phyloP scores from a whole-genome alignment of 2,888 invertebrate species.

The Spialia ferax region DNA sequence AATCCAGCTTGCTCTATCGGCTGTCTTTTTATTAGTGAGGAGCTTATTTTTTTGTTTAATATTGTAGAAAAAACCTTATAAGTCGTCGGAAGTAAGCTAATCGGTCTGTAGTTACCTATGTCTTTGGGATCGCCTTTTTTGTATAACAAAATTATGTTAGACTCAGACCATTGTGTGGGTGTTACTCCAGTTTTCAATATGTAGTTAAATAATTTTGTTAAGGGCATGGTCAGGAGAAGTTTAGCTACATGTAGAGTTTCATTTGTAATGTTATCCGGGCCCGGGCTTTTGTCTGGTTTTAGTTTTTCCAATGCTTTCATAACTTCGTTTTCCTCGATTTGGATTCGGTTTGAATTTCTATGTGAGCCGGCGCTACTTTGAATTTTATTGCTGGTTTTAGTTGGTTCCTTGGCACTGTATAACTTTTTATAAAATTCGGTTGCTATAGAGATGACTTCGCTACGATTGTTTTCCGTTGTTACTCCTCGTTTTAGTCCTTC shows the following conservation, averaged over 20 bases:
- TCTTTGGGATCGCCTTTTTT: too few relatives aligned
- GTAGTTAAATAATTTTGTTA: slow-evolving; percentile 31
- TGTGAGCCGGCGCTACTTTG: too few relatives aligned
- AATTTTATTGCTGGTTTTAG: too few relatives aligned
- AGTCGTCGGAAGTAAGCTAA: background rate
- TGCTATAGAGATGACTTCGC: too few relatives aligned
- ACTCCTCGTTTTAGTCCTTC: too few relatives aligned
- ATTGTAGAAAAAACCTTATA: slow-evolving; percentile 11
- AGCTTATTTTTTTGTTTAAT: background rate
- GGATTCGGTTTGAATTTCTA: too few relatives aligned
- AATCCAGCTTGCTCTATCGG: background rate
- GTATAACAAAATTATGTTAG: slow-evolving; percentile 32
- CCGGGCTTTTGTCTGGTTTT: background rate
- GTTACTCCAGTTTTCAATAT: slow-evolving; percentile 21
- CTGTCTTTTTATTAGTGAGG: background rate
- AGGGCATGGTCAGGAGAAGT: slow-evolving; percentile 14
- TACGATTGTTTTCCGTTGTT: too few relatives aligned
- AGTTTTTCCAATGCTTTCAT: too few relatives aligned
- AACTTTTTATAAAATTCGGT: too few relatives aligned
- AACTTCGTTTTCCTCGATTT: too few relatives aligned
- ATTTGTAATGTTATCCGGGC: slow-evolving; percentile 41
- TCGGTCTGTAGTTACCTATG: too few relatives aligned
- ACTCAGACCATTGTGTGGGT: slow-evolving; percentile 39
- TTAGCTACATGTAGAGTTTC: slow-evolving; percentile 34
- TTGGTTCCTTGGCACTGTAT: too few relatives aligned